Evolutionary conservation across 1,140 invertebrate genomes (phyloP).

Genomic region (Ladona fulva): DNA sequence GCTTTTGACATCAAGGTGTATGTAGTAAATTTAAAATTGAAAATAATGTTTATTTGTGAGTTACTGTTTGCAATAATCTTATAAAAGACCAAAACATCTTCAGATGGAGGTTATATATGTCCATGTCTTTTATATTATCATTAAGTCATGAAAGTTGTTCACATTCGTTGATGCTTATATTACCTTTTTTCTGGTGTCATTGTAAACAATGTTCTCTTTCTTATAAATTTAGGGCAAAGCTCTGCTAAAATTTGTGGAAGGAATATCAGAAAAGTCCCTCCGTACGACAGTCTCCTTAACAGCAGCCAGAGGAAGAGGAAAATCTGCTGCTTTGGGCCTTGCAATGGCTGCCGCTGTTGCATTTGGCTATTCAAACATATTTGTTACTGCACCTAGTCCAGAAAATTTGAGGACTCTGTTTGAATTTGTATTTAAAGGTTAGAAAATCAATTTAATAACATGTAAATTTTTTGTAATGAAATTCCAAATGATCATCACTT

Average conservation of each 20-base stretch:
- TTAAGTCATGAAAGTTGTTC: no score
- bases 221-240: constrained; percentile 59
- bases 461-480: not conserved
- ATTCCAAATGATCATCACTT: not conserved
- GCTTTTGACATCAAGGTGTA: no score
- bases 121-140: no score
- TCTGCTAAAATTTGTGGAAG: constrained; percentile 88
- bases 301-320: constrained; percentile 92
- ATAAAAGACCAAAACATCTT: no score
- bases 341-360: constrained; percentile 77
- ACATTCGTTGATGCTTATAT: no score
- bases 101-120: no score
- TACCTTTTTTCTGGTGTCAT: constrained; percentile 7
- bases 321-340: constrained; percentile 95
- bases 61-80: no score
- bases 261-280: constrained; percentile 85
- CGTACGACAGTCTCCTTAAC: constrained; percentile 89
- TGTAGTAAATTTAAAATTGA: no score
- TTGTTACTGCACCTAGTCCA: constrained; percentile 94
- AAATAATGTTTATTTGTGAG: no score
- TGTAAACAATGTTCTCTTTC: constrained; percentile 17
- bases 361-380: constrained; percentile 94
- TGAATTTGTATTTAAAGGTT: constrained; percentile 90
- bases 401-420: constrained; percentile 98
- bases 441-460: constrained; percentile 10